These are phyloP conservation scores for Selene dorsalis DNA, from an alignment of 2,797 vertebrate species.

Conservation along the genomic window DNA sequence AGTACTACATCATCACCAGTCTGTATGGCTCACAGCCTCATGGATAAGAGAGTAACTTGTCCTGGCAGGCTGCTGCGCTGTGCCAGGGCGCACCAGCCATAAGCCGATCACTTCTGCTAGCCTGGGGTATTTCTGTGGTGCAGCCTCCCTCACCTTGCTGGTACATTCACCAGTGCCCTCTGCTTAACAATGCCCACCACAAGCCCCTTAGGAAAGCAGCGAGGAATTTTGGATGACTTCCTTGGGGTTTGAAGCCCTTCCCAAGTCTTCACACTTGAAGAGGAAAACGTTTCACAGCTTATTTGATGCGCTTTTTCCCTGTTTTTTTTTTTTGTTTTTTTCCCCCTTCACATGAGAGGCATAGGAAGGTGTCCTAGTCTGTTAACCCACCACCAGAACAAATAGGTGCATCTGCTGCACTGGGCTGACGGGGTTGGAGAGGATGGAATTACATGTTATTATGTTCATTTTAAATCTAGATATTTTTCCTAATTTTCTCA, in stretches of 20 bases:
- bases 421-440: constrained; percentile 65
- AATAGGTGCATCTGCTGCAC: constrained; percentile 76
- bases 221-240: constrained; percentile 79
- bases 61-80: constrained; percentile 33
- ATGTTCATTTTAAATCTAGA: constrained; percentile 80
- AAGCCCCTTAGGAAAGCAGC: constrained; percentile 64
- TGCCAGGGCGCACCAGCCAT: constrained; percentile 45
- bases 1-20: neutral
- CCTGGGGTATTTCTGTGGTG: constrained; percentile 32
- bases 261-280: constrained; percentile 79
- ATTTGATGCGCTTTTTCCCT: constrained; percentile 73
- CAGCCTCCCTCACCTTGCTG: constrained; percentile 65
- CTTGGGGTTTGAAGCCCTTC: constrained; percentile 78
- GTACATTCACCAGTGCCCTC: constrained; percentile 65
- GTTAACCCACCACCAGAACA: constrained; percentile 74
- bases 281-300: constrained; percentile 75
- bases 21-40: constrained; percentile 3
- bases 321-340: neutral
- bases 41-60: constrained; percentile 13
- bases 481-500: constrained; percentile 75
- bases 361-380: constrained; percentile 64
- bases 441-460: constrained; percentile 75
- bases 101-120: constrained; percentile 43
- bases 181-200: constrained; percentile 63
- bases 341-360: constrained; percentile 58